Base-by-base conservation (phyloP, 2,113 vertebrate species). In the Formicarius rufipectus region DNA sequence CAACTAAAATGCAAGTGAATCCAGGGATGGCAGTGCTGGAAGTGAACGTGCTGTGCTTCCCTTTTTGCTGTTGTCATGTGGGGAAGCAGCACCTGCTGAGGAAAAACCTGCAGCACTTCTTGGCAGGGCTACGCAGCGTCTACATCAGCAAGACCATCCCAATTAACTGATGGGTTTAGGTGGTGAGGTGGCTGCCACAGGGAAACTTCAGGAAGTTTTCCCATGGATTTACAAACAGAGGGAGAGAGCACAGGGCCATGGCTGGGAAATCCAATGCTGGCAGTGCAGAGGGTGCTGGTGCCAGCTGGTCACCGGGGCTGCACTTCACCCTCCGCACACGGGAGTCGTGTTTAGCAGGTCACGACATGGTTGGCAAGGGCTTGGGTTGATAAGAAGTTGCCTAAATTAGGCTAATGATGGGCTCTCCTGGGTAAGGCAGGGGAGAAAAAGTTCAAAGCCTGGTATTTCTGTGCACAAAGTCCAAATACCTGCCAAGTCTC, bases 131-230 rank as follows among this genome's bases (percentile, higher is more conserved):
- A 5, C 20, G 6, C 1, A 31, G 53, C 73, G 25, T 6, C 1
- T 8, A 9, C 7, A 0, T 6, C 14, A 20, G 13, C 0, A 20
- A 33, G 67, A 12, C 9, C 16, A 2, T 2, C 6, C 8, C 8
- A 1, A 3, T 3, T 2, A 4, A 1, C 8, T 1, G 7, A 3
- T 3, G 44, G 1, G 0, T 45, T 27, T 0, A 0, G 52, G 3
- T 1, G 5, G 56, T 1, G 13, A 40, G 9, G 4, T 7, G 9
- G 62, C 44, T 9, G 37, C 10, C 23, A 0, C 60, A 9, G 87
- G 28, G 30, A 14, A n/a, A 12, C 0, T 1, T 4, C 16, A 3
- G 88, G 52, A 33, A 18, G 47, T 4, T 66, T 72, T 15, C 63
- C n/a, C 1, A 8, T 21, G 31, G 83, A 9, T 72, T 45, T 14